Base-by-base conservation (phyloP, 2,888 invertebrate genomes). In the Epirrita christyi region DNA sequence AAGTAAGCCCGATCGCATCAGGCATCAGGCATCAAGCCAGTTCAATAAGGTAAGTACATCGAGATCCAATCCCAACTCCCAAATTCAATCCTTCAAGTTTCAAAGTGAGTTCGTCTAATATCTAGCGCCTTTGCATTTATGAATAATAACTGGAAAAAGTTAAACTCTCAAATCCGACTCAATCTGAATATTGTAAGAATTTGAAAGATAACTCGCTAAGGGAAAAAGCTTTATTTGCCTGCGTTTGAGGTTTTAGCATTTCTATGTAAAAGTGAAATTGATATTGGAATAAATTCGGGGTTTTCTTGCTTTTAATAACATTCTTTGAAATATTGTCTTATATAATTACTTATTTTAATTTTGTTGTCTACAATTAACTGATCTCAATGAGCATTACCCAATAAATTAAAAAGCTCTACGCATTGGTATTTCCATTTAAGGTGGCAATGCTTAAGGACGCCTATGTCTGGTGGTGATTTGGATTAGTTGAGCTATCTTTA, bases 101-200 rank as follows among this genome's bases (percentile, higher is more conserved):
- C 70, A 76, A 71, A 86, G 83, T 78, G 83, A 84, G 78, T 83
- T 81, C 78, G 72, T 75, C 85, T 84, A 82, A 87, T 86, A 87
- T 84, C 83, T 80, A 72, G 71, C 77, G 83, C 81, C 82, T 89
- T 88, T 87, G 88, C 87, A 90, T 90, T 88, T 83, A 89, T 89
- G 89, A 90, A 89, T 88, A 88, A 86, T 88, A 89, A 85, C 82
- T 81, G 78, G 79, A 81, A 81, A 86, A 90, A 89, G 85, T 89
- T 88, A 75, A 83, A 86, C 81, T 84, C 80, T 73, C 77, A 81
- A 88, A 88, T 83, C 85, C 86, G 74, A 71, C 81, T 80, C 71
- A 74, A 78, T 82, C 81, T 82, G 82, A 87, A 87, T 86, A 85
- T 86, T 84, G 83, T 83, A 64, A 80, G 78, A 81, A 84, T 86